Evolutionary conservation across 2,113 vertebrate species (phyloP), one percentile per base, ranked within the genome.

Genomic region (Poeciliopsis prolifica): DNA sequence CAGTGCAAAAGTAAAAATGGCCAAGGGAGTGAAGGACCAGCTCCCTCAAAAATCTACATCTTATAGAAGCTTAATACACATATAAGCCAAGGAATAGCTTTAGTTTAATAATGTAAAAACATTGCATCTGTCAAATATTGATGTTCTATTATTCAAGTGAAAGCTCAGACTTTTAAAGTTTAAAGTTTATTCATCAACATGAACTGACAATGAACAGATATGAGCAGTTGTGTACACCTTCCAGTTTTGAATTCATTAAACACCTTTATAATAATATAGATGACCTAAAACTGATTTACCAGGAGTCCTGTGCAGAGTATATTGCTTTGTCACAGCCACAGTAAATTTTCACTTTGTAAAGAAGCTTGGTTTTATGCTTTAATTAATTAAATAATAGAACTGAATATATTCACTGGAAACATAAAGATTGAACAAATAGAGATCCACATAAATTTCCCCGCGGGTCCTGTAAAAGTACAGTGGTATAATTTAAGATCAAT

Each of bases 381-480:
- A 8, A 8, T 35, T 12, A 35, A 35, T 15, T 30, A 17, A 11
- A 42, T 74, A 68, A 72, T 64, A 75, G 24, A 70, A n/a, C 26
- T 14, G 5, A 74, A 54, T 17, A 26, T 28, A n/a, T 67, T 48
- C 9, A 48, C 26, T 30, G 28, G 22, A 75, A 68, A 73, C 68
- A 29, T 62, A 74, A 65, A 69, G 28, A 85, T 75, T 66, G 73
- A 72, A 75, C 64, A 70, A 79, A 80, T 73, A 64, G 31, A 75
- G 68, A 68, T 61, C 22, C 9, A 63, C n/a, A 54, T 58, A 67
- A 74, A 78, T 66, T 66, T 54, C 63, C 51, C 69, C 42, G 54
- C 74, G 72, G 72, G 72, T 61, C 61, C 26, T 72, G 76, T 85
- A 78, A 84, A 78, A 67, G 68, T 86, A 86, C 80, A 78, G 19